These are phyloP conservation scores for Nestor notabilis DNA, from an alignment of 2,113 vertebrate genomes.

Conservation along the genomic window DNA sequence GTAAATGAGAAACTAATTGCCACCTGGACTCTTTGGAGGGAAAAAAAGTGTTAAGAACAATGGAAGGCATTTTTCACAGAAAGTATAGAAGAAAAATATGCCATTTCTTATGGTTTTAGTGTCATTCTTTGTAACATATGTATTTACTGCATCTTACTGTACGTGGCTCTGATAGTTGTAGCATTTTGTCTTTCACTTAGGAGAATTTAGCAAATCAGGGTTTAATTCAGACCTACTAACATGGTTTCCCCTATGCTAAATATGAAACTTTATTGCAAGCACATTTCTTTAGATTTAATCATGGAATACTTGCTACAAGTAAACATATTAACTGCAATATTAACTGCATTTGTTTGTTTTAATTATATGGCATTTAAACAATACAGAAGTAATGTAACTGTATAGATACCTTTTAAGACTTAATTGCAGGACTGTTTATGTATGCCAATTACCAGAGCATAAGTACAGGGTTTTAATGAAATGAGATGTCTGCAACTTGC, in stretches of 20 bases:
- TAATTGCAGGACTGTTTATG: background rate
- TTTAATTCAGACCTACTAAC: conserved; percentile 37
- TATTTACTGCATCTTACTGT: background rate
- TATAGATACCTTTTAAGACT: background rate
- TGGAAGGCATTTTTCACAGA: background rate
- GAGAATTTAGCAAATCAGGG: background rate
- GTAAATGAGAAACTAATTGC: background rate
- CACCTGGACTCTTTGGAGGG: background rate
- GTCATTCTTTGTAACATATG: background rate
- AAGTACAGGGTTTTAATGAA: background rate
- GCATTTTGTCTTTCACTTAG: background rate
- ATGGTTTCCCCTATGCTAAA: conserved; percentile 35
- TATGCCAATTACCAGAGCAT: background rate
- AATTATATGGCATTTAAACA: background rate
- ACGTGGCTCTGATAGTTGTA: background rate
- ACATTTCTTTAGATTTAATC: conserved; percentile 1
- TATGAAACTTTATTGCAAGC: background rate
- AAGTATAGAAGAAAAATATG: background rate
- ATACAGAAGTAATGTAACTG: background rate
- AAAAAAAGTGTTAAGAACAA: background rate
- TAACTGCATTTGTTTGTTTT: conserved; percentile 15
- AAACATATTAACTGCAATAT: background rate
- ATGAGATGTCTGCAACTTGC: background rate
- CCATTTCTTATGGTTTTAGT: background rate
- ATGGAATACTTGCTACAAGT: background rate